phyloP scores from a whole-genome alignment of 2,888 invertebrate species.

The Amphipoea lucens region DNA sequence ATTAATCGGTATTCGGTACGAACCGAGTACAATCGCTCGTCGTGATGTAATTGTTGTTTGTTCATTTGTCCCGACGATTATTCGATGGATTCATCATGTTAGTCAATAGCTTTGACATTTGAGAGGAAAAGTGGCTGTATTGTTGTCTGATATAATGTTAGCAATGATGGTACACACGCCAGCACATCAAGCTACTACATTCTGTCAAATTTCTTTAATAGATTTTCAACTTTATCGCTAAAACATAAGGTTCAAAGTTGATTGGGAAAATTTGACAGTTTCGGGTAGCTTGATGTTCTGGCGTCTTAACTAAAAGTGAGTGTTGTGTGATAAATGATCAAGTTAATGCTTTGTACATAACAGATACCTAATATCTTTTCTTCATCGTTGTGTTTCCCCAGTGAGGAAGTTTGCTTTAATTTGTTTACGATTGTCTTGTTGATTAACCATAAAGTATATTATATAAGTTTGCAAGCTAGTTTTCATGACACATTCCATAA shows the following conservation, averaged over 20 bases:
- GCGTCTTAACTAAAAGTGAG: not conserved
- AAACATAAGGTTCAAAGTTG: too few relatives aligned
- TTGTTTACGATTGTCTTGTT: not conserved
- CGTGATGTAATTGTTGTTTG: constrained; percentile 72
- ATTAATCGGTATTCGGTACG: constrained; percentile 83
- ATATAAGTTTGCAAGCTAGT: not conserved
- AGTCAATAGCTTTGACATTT: constrained; percentile 60
- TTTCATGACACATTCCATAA: too few relatives aligned
- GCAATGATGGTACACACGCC: not conserved
- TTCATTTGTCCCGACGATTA: constrained; percentile 66
- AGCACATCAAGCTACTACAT: too few relatives aligned
- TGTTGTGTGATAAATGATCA: constrained; percentile 24
- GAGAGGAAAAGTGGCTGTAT: constrained; percentile 35
- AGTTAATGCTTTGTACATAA: not conserved
- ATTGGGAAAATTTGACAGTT: too few relatives aligned
- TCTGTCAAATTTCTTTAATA: too few relatives aligned
- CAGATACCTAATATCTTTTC: not conserved
- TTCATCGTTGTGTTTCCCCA: not conserved
- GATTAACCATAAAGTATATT: too few relatives aligned
- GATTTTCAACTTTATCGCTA: too few relatives aligned
- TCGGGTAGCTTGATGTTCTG: too few relatives aligned
- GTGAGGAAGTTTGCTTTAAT: not conserved
- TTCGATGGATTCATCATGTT: constrained; percentile 59
- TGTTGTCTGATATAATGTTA: constrained; percentile 40
- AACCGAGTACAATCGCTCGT: constrained; percentile 67